Percentiles rank a stretch among this genome's conserved stretches.
These are phyloP conservation scores for Ooceraea biroi DNA, from an alignment of 1,140 invertebrate genomes.

Conservation along the genomic window DNA sequence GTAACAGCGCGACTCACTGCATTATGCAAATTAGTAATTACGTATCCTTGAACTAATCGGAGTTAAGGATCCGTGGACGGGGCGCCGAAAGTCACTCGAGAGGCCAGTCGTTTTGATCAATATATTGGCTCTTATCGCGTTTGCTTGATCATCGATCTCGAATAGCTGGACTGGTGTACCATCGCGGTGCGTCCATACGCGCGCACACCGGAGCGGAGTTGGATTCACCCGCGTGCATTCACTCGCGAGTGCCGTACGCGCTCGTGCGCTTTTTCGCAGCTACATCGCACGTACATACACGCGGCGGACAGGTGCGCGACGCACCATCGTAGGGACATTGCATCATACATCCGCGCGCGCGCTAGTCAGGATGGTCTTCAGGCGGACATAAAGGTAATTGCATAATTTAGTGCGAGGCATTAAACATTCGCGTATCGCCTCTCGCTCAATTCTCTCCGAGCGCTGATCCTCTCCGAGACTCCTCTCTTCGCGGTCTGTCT, in stretches of 20 bases:
- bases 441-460: slow-evolving; percentile 54
- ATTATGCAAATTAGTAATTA: slow-evolving; percentile 57
- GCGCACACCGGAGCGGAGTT: no score
- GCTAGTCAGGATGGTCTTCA: slow-evolving; percentile 66
- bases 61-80: slow-evolving; percentile 32
- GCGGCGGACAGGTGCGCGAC: slow-evolving; percentile 22
- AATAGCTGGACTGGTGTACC: slow-evolving; percentile 16
- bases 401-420: slow-evolving; percentile 79
- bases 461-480: slow-evolving; percentile 9
- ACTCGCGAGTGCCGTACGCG: slow-evolving; percentile 12
- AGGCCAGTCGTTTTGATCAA: slow-evolving; percentile 24
- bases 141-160: slow-evolving; percentile 40
- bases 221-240: neutral
- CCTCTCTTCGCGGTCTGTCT: neutral
- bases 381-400: slow-evolving; percentile 79
- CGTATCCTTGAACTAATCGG: slow-evolving; percentile 49
- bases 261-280: slow-evolving; percentile 22
- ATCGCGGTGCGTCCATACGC: slow-evolving; percentile 15
- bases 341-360: neutral
- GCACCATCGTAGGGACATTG: slow-evolving; percentile 14
- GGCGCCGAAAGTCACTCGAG: slow-evolving; percentile 7
- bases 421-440: slow-evolving; percentile 75
- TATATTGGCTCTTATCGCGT: slow-evolving; percentile 43
- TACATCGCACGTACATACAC: neutral
- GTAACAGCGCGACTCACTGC: slow-evolving; percentile 50